Evolutionary conservation across 2,113 vertebrate species (phyloP), one percentile per base, ranked within the genome.

Genomic region (Nibea albiflora): DNA sequence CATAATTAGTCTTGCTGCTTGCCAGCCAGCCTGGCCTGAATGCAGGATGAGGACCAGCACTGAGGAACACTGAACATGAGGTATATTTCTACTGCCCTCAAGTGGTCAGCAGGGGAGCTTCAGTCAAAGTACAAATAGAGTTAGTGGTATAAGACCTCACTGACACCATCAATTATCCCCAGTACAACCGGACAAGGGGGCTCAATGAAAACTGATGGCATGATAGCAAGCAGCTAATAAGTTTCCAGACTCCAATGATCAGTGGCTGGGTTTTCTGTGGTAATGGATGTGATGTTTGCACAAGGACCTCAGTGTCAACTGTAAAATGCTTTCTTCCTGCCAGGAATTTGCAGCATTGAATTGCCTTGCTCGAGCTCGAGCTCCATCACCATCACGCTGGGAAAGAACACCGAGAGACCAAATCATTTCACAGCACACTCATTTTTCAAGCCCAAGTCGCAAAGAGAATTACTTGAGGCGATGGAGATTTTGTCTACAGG

Each of bases 1-100:
- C 92, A 92, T 92, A 92, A 94, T 95, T 94, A 92, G 83, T 90
- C 83, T 78, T 76, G 74, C 67, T 85, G 76, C 72, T 67, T 81
- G 83, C 69, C 72, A 60, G 73, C 53, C 54, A 78, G 61, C 50
- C 79, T 80, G 76, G 81, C 77, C 84, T 87, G 86, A 90, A 85
- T 89, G 83, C 80, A 79, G 57, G 31, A 78, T 68, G 53, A 85
- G 68, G 81, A 76, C 64, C 31, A 24, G 11, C 14, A 42, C 12
- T 14, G 63, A 79, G 61, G 31, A 74, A 46, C 2, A 22, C 10
- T 39, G 9, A 14, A 3, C 26, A 71, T 26, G 17, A 67, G 49
- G 54, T 69, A 81, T 78, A 50, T 65, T 85, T 85, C 84, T 94
- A 90, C 91, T 94, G 94, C 93, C 94, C 89, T 86, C 94, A 76